Conservation (phyloP, 37 sponge, comb jelly and placozoan species). For the Halisarca cf. caerulea region DNA sequence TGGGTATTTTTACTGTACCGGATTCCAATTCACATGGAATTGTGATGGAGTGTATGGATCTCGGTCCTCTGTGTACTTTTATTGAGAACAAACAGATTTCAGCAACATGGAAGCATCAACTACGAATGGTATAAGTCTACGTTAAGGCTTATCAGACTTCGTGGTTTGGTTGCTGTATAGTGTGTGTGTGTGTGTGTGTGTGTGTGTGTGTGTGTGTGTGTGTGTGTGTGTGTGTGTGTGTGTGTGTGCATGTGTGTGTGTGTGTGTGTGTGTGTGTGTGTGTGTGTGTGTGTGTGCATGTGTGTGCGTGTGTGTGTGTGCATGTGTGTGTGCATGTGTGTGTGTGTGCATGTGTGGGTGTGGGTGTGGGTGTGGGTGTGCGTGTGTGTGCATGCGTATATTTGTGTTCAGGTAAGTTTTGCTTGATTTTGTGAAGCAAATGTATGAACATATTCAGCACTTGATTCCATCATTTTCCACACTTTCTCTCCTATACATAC, state of each 20-base stretch:
- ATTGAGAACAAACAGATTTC: conserved; percentile 32
- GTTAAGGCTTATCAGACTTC: too few relatives aligned
- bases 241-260: conserved; percentile 8
- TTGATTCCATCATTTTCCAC: too few relatives aligned
- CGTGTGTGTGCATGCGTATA: neutral
- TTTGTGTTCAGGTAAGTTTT: neutral
- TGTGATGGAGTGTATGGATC: conserved; percentile 37
- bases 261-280: conserved; percentile 20
- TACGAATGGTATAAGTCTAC: conserved; percentile 36
- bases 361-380: conserved; percentile 8
- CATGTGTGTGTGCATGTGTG: conserved; percentile 8
- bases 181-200: too few relatives aligned
- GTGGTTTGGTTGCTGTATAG: too few relatives aligned
- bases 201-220: conserved; percentile 11
- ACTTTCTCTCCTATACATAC: too few relatives aligned
- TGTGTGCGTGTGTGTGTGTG: conserved; percentile 22
- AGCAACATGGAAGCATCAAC: conserved; percentile 36
- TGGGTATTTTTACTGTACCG: conserved; percentile 32
- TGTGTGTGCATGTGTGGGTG: neutral
- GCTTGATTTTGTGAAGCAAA: too few relatives aligned
- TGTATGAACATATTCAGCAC: too few relatives aligned
- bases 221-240: conserved; percentile 24
- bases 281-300: conserved; percentile 8
- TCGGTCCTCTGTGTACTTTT: conserved; percentile 38
- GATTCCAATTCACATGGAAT: neutral